A percentile compares a stretch with the other conserved stretches of the same genome.
These are phyloP conservation scores for Penaeus monodon DNA, from an alignment of 2,888 invertebrate species.

Conservation along the genomic window DNA sequence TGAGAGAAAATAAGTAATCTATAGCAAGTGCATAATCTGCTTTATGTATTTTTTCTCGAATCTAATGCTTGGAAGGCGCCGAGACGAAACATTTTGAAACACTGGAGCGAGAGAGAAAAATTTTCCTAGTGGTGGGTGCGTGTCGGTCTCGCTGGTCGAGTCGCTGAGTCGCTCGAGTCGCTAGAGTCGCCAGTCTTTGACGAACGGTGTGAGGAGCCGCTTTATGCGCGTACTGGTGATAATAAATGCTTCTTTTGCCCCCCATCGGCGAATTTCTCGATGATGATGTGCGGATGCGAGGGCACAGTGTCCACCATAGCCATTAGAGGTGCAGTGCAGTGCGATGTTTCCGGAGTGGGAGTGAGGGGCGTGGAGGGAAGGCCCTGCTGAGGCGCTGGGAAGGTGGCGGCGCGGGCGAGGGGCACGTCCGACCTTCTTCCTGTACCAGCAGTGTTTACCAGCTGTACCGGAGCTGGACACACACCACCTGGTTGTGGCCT, in stretches of 20 bases:
- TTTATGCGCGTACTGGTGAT: slow-evolving; percentile 39
- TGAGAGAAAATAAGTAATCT: too few species aligned
- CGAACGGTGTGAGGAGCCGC: slow-evolving; percentile 51
- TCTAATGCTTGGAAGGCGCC: too few species aligned
- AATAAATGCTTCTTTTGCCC: slow-evolving; percentile 54
- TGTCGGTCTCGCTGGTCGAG: slow-evolving; percentile 18
- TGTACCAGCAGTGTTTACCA: slow-evolving; percentile 38
- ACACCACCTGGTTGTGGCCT: slow-evolving; percentile 29
- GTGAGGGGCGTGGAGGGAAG: slow-evolving; percentile 30
- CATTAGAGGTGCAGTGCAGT: slow-evolving; percentile 27
- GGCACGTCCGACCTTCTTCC: slow-evolving; percentile 45
- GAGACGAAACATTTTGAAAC: not conserved
- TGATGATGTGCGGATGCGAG: slow-evolving; percentile 53
- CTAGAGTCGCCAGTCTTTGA: slow-evolving; percentile 56
- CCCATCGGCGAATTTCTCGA: slow-evolving; percentile 41
- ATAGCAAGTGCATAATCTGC: too few species aligned
- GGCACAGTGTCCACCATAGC: slow-evolving; percentile 33
- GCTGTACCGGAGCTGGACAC: slow-evolving; percentile 35
- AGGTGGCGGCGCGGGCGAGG: slow-evolving; percentile 44
- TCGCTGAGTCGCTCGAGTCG: slow-evolving; percentile 17
- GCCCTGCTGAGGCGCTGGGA: slow-evolving; percentile 54
- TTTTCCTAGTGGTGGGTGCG: slow-evolving; percentile 9
- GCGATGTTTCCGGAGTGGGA: slow-evolving; percentile 34
- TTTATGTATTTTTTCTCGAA: too few species aligned
- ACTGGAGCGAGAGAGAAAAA: slow-evolving; percentile 20